Base-by-base conservation (phyloP, 2,797 vertebrate species). In the Gadopsis bispinosus region DNA sequence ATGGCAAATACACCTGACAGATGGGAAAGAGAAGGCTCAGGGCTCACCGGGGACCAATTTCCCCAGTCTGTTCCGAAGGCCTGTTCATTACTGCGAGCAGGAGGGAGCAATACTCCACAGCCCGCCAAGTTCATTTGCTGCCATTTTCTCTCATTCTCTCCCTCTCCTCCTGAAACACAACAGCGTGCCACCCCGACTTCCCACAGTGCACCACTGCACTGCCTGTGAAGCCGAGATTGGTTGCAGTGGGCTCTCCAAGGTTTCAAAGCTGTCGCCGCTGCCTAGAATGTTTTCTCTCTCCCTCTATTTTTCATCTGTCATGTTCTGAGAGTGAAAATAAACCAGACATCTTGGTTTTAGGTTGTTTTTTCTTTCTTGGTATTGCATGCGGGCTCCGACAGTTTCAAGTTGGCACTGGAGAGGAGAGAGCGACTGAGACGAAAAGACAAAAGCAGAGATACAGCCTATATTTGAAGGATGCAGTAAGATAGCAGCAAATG, bases 31-130 rank as follows among this genome's bases (percentile, higher is more conserved):
- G 81, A 73, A 69, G 61, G 75, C 84, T 70, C 16, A 0, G 61
- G 79, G 47, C 62, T 79, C 89, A 72, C 85, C 4, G 11, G 88
- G 87, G 89, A 91, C 86, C 89, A 90, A 90, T 91, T 91, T 84
- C 86, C 86, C 83, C 85, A 69, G 88, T 83, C 88, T 91, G 87
- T 84, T 92, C 66, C 29, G 33, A 81, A 75, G 74, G 88, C 88
- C 84, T 88, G 92, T 93, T 94, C 91, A 93, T 94, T 92, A 93
- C 86, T 19, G 77, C 20, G 31, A 86, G 79, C 88, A 69, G 87
- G 85, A 83, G 87, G 83, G 85, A 92, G 92, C 89, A 93, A 94
- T 91, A 87, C 87, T 81, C 81, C 73, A 37, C 85, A 88, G 73
- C 77, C 80, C 77, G 77, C 90, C 88, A 91, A 81, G 84, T 92